phyloP scores from a whole-genome alignment of 2,797 vertebrate species.

The Lates japonicus region DNA sequence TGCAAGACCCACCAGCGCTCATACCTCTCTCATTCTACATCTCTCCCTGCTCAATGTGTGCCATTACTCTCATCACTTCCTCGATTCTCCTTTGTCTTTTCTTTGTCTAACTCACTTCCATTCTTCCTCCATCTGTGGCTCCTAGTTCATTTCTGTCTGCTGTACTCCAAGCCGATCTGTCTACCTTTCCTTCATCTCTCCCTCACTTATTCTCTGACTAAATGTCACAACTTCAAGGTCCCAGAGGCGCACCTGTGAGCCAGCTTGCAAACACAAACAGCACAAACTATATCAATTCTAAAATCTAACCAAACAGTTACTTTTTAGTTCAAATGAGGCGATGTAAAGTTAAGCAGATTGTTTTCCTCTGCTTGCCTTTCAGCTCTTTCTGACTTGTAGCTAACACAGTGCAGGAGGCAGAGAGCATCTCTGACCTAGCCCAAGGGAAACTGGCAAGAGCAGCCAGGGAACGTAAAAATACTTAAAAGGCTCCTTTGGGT shows the following conservation, averaged over 20 bases:
- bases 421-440: conserved; percentile 87
- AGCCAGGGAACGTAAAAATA: conserved; percentile 87
- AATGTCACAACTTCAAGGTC: conserved; percentile 27
- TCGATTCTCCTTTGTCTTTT: conserved; percentile 28
- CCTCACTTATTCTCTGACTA: conserved; percentile 10
- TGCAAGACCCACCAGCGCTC: conserved; percentile 73
- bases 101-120: conserved; percentile 1
- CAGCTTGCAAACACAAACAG: conserved; percentile 31
- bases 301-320: conserved; percentile 10
- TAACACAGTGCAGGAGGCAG: conserved; percentile 76
- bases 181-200: conserved; percentile 32
- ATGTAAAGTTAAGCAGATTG: conserved; percentile 66
- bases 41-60: conserved; percentile 53
- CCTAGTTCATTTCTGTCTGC: conserved; percentile 7
- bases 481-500: conserved; percentile 88
- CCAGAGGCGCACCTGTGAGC: conserved; percentile 23
- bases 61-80: conserved; percentile 47
- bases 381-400: conserved; percentile 72
- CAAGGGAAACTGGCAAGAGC: conserved; percentile 88
- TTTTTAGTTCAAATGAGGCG: conserved; percentile 49
- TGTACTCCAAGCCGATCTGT: no score
- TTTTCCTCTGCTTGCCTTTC: conserved; percentile 71
- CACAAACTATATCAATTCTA: conserved; percentile 38
- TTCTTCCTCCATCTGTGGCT: conserved; percentile 9
- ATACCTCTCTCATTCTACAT: conserved; percentile 50